phyloP scores from a whole-genome alignment of 2,888 invertebrate species.

The Gortyna flavago region DNA sequence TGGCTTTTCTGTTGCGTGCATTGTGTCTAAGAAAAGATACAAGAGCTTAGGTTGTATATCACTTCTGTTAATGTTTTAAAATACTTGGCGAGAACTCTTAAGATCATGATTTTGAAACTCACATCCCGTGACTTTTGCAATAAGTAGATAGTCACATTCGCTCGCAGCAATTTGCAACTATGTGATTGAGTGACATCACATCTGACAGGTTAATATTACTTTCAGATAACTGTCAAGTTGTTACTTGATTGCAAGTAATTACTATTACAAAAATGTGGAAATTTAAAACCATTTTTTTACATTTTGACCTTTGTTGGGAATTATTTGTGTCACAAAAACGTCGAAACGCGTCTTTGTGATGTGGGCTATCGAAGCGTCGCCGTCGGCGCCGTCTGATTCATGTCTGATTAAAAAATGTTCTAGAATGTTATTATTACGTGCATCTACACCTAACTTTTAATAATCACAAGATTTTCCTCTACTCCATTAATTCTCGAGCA shows the following conservation, averaged over 20 bases:
- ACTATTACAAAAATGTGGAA: neutral
- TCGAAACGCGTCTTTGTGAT: slow-evolving; percentile 23
- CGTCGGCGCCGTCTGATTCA: slow-evolving; percentile 46
- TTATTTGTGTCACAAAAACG: slow-evolving; percentile 21
- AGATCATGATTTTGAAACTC: slow-evolving; percentile 8
- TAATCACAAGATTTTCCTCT: slow-evolving; percentile 62
- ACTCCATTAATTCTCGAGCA: slow-evolving; percentile 65
- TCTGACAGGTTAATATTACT: slow-evolving; percentile 37
- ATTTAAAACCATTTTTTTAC: neutral
- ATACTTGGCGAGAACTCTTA: slow-evolving; percentile 3
- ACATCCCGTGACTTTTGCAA: slow-evolving; percentile 29
- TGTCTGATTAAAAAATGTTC: slow-evolving; percentile 44
- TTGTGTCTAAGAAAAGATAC: neutral
- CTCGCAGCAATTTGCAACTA: slow-evolving; percentile 31
- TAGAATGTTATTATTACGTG: slow-evolving; percentile 57
- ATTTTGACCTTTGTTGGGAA: slow-evolving; percentile 1
- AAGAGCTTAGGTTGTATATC: slow-evolving; percentile 5
- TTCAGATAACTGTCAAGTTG: slow-evolving; percentile 18
- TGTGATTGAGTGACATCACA: slow-evolving; percentile 39
- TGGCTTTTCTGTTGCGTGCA: slow-evolving; percentile 49
- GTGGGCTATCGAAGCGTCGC: slow-evolving; percentile 18
- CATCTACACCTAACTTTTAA: slow-evolving; percentile 57
- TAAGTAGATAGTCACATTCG: slow-evolving; percentile 5
- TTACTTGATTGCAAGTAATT: slow-evolving; percentile 20
- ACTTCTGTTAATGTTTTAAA: slow-evolving; percentile 2